These are phyloP conservation scores for Conomelus anceps DNA, from an alignment of 2,888 invertebrate species.

Conservation along the genomic window DNA sequence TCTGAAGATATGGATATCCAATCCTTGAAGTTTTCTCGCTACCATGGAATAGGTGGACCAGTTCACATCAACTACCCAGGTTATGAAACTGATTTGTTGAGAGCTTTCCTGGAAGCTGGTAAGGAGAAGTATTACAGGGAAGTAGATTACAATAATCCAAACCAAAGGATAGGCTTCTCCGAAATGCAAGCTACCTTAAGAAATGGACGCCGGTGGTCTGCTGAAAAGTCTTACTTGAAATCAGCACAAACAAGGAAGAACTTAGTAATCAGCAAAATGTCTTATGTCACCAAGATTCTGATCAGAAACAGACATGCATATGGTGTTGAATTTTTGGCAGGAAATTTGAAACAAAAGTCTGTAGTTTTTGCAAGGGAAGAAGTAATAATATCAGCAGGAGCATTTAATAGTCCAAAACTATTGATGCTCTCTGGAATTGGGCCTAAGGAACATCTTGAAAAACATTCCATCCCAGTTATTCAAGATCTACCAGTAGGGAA, in stretches of 20 bases:
- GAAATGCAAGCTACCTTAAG: slow-evolving; percentile 30
- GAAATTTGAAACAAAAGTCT: slow-evolving; percentile 42
- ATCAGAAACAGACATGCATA: slow-evolving; percentile 47
- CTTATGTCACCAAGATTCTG: slow-evolving; percentile 50
- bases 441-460: slow-evolving; percentile 50
- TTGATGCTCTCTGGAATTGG: slow-evolving; percentile 72
- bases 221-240: slow-evolving; percentile 54
- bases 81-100: slow-evolving; percentile 26
- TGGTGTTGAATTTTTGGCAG: slow-evolving; percentile 50
- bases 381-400: slow-evolving; percentile 67
- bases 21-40: slow-evolving; percentile 31
- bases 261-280: slow-evolving; percentile 50
- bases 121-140: slow-evolving; percentile 27
- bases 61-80: slow-evolving; percentile 28
- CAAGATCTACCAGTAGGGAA: slow-evolving; percentile 54
- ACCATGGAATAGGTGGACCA: slow-evolving; percentile 26
- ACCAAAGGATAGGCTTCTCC: slow-evolving; percentile 32
- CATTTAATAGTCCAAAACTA: slow-evolving; percentile 73
- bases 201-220: slow-evolving; percentile 44
- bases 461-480: slow-evolving; percentile 50
- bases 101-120: slow-evolving; percentile 29
- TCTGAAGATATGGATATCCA: slow-evolving; percentile 33
- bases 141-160: slow-evolving; percentile 31
- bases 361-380: slow-evolving; percentile 54
- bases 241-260: slow-evolving; percentile 49